phyloP scores from a whole-genome alignment of 2,113 vertebrate species.

The Gallinago media region DNA sequence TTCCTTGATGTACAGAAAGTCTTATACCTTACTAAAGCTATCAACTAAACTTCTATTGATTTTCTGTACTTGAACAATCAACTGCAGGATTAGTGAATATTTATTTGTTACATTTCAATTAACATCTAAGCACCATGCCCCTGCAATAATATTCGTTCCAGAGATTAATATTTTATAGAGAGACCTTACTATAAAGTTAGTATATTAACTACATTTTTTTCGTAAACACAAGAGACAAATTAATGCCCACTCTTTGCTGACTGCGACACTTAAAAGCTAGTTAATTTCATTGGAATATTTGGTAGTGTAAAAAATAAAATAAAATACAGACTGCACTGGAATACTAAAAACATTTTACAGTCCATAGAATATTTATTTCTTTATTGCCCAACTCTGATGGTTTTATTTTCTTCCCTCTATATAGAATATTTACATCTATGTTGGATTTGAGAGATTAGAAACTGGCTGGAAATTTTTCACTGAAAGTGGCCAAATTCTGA shows the following conservation, averaged over 20 bases:
- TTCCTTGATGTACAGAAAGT: background rate
- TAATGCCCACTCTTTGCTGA: constrained; percentile 12
- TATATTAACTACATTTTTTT: constrained; percentile 15
- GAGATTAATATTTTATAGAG: constrained; percentile 25
- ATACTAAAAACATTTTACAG: constrained; percentile 31
- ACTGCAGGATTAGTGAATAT: background rate
- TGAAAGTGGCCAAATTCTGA: background rate
- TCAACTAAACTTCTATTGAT: background rate
- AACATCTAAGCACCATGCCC: background rate
- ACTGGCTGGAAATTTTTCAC: background rate
- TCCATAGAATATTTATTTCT: constrained; percentile 8
- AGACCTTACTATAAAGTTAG: background rate
- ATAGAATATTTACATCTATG: background rate
- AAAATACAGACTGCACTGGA: background rate
- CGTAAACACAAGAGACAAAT: constrained; percentile 48
- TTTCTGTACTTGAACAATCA: background rate
- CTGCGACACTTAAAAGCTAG: background rate
- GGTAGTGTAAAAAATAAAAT: background rate
- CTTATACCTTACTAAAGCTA: background rate
- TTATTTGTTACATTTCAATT: background rate
- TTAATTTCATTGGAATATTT: constrained; percentile 50
- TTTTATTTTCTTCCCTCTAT: constrained; percentile 20
- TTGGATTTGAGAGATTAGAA: constrained; percentile 17
- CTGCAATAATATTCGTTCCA: background rate
- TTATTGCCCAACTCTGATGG: background rate